A percentile compares a stretch with the other conserved stretches of the same genome.
phyloP scores from a whole-genome alignment of 2,113 vertebrate species.

The Cottus gobio region DNA sequence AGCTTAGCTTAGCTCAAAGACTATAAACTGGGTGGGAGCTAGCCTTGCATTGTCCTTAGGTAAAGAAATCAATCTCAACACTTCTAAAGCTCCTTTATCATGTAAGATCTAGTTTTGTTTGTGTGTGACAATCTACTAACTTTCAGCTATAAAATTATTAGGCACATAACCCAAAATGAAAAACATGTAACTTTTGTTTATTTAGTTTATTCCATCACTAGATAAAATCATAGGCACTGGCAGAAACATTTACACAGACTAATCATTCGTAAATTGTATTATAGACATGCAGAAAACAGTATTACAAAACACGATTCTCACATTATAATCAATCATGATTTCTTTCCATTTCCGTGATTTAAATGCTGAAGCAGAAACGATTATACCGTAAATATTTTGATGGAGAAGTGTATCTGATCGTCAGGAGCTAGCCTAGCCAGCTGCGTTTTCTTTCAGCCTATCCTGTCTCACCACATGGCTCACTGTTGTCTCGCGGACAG shows the following conservation, averaged over 20 bases:
- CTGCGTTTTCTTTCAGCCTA: slow-evolving; percentile 1
- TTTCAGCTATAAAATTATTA: not conserved
- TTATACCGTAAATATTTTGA: not conserved
- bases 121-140: not conserved
- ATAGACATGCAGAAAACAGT: slow-evolving; percentile 30
- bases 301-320: slow-evolving; percentile 48
- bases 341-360: slow-evolving; percentile 6
- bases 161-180: not conserved
- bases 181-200: not conserved
- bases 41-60: not conserved
- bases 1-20: no score
- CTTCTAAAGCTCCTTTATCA: not conserved
- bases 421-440: slow-evolving; percentile 14
- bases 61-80: not conserved
- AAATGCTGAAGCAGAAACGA: slow-evolving; percentile 25
- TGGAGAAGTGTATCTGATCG: slow-evolving; percentile 2
- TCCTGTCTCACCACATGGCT: not conserved
- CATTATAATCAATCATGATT: slow-evolving; percentile 22
- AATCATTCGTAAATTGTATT: slow-evolving; percentile 60
- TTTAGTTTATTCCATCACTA: not conserved
- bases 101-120: not conserved
- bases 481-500: slow-evolving; percentile 11
- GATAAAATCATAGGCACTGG: not conserved
- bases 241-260: not conserved
- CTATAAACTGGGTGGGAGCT: no score